These are phyloP conservation scores for Hofmannophila pseudospretella DNA, from an alignment of 2,888 invertebrate species.

Conservation along the genomic window DNA sequence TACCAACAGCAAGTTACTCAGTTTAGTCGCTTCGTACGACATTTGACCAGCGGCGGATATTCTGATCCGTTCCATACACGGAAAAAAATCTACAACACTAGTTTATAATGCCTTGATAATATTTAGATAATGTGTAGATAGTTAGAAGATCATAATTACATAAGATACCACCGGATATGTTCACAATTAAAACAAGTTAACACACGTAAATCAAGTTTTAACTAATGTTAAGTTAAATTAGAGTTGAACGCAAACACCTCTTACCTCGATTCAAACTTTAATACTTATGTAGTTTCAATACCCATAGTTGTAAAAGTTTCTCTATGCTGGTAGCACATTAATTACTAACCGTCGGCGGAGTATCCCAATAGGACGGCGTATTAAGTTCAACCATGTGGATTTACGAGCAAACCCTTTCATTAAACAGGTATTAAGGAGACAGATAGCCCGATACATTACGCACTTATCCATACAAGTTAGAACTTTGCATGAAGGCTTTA, in stretches of 20 bases:
- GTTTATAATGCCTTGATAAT: too few species aligned
- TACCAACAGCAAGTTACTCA: too few species aligned
- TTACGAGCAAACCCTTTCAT: conserved; percentile 76
- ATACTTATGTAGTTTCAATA: conserved; percentile 70
- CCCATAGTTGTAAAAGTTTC: conserved; percentile 65
- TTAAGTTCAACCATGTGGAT: conserved; percentile 73
- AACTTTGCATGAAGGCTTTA: conserved; percentile 58
- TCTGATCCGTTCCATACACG: too few species aligned
- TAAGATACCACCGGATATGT: too few species aligned
- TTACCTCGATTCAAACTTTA: conserved; percentile 61
- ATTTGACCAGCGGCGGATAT: too few species aligned
- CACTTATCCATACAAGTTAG: conserved; percentile 65
- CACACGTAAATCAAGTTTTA: conserved; percentile 16
- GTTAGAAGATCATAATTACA: too few species aligned
- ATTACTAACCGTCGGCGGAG: conserved; percentile 58
- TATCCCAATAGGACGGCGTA: conserved; percentile 64
- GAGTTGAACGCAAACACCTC: conserved; percentile 59
- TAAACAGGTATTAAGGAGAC: conserved; percentile 74
- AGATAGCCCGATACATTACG: conserved; percentile 66
- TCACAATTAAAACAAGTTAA: background rate
- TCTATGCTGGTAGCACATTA: conserved; percentile 69
- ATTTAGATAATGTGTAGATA: too few species aligned
- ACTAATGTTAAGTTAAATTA: conserved; percentile 62
- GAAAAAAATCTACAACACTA: too few species aligned
- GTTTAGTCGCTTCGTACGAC: too few species aligned